A percentile compares a stretch with the other conserved stretches of the same genome.
These are phyloP conservation scores for Stenoptilia bipunctidactyla DNA, from an alignment of 2,888 invertebrate species.

Conservation along the genomic window DNA sequence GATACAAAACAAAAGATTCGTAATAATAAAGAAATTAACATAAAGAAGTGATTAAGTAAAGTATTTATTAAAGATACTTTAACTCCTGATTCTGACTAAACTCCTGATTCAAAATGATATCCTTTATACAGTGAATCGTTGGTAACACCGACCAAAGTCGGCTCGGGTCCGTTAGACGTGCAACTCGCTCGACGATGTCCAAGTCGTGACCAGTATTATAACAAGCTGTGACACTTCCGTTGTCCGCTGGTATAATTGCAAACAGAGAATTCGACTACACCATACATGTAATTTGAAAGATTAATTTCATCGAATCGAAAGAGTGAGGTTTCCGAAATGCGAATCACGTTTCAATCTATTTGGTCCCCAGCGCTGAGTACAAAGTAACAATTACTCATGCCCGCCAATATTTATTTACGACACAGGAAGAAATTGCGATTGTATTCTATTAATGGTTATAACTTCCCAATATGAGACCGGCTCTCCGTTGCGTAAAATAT, in stretches of 20 bases:
- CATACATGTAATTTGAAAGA: constrained; percentile 39
- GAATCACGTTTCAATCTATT: constrained; percentile 60
- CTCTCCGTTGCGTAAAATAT: constrained; percentile 17
- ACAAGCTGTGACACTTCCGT: constrained; percentile 56
- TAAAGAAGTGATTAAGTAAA: too few relatives aligned
- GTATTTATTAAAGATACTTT: too few relatives aligned
- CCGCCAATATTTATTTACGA: constrained; percentile 60
- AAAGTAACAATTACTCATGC: constrained; percentile 63
- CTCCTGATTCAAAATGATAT: background rate
- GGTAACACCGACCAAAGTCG: constrained; percentile 33
- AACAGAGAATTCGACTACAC: constrained; percentile 61
- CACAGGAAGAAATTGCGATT: constrained; percentile 69
- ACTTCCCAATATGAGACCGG: constrained; percentile 46
- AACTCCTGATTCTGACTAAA: too few relatives aligned
- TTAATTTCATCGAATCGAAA: constrained; percentile 42
- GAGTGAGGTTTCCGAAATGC: constrained; percentile 30
- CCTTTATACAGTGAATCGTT: background rate
- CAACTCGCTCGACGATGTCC: constrained; percentile 22
- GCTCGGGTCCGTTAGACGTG: constrained; percentile 44
- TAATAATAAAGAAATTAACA: too few relatives aligned
- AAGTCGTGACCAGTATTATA: constrained; percentile 56
- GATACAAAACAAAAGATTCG: too few relatives aligned
- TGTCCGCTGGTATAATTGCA: constrained; percentile 55
- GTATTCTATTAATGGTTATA: constrained; percentile 61
- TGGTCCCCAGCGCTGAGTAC: constrained; percentile 55